Percentiles rank a stretch among this genome's conserved stretches.
These are phyloP conservation scores for Pammene aurita DNA, from an alignment of 2,888 invertebrate species.

Conservation along the genomic window DNA sequence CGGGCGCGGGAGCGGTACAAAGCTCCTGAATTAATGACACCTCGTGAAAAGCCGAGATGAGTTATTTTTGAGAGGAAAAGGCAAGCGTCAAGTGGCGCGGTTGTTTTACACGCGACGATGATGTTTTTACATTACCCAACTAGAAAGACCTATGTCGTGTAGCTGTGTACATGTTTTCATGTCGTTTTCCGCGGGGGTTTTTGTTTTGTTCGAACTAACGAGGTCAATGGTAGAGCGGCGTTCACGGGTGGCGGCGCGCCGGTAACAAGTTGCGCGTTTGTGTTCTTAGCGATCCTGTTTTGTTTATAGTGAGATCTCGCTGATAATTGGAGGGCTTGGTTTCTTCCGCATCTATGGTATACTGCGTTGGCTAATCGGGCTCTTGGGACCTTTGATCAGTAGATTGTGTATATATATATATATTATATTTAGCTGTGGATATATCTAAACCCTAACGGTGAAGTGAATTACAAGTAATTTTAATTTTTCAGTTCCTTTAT, in stretches of 20 bases:
- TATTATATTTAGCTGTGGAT: too few species aligned
- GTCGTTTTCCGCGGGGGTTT: conserved; percentile 71
- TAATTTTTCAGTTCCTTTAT: too few species aligned
- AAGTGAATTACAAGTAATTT: too few species aligned
- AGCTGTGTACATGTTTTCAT: conserved; percentile 3
- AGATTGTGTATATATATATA: too few species aligned
- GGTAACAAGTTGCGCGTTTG: conserved; percentile 62
- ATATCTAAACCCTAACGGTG: too few species aligned
- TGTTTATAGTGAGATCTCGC: conserved; percentile 31
- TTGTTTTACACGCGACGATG: conserved; percentile 73
- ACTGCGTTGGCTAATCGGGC: conserved; percentile 10
- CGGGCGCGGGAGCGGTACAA: conserved; percentile 57
- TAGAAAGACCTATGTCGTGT: conserved; percentile 30
- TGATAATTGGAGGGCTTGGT: conserved; percentile 27
- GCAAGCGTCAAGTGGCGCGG: conserved; percentile 76
- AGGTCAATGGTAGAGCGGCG: conserved; percentile 75
- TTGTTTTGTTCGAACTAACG: conserved; percentile 79
- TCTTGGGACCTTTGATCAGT: neutral
- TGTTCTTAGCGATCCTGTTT: conserved; percentile 41
- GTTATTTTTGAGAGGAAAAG: conserved; percentile 83
- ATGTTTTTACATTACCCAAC: conserved; percentile 47
- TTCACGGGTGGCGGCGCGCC: conserved; percentile 58
- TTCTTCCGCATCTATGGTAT: neutral
- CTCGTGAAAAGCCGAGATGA: conserved; percentile 80
- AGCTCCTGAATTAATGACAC: conserved; percentile 78